phyloP scores from a whole-genome alignment of 1,140 invertebrate genomes.

The Conopomorpha cramerella region DNA sequence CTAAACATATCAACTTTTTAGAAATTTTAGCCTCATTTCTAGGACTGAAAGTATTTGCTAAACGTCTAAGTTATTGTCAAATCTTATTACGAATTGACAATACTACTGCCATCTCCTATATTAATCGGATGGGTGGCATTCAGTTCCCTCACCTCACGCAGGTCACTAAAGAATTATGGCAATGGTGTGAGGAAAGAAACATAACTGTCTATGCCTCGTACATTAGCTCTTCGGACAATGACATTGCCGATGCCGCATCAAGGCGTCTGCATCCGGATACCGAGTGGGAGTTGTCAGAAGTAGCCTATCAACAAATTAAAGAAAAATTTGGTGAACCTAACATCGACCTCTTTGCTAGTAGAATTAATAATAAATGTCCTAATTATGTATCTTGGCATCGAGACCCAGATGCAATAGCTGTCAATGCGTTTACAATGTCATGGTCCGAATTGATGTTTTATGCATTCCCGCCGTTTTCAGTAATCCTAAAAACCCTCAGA shows the following conservation, averaged over 20 bases:
- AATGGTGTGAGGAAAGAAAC: constrained; percentile 4
- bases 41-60: constrained; percentile 3
- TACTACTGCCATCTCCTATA: constrained; percentile 4
- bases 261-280: constrained; percentile 3
- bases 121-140: constrained; percentile 3
- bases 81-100: constrained; percentile 11
- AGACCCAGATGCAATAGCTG: constrained; percentile 4
- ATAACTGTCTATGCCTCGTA: constrained; percentile 5
- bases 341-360: constrained; percentile 5
- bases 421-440: constrained; percentile 4
- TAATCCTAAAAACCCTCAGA: constrained; percentile 5
- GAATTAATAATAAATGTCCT: constrained; percentile 5
- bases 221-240: constrained; percentile 5
- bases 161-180: constrained; percentile 2
- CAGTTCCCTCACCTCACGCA: constrained; percentile 3
- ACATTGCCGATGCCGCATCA: constrained; percentile 5
- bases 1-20: constrained; percentile 3
- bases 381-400: constrained; percentile 6
- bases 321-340: constrained; percentile 1
- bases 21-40: constrained; percentile 4
- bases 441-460: constrained; percentile 3
- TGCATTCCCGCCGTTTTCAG: constrained; percentile 9
- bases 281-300: constrained; percentile 1
- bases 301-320: constrained; percentile 3
- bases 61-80: constrained; percentile 1